phyloP scores from a whole-genome alignment of 2,113 vertebrate species.

The Emberiza fucata region DNA sequence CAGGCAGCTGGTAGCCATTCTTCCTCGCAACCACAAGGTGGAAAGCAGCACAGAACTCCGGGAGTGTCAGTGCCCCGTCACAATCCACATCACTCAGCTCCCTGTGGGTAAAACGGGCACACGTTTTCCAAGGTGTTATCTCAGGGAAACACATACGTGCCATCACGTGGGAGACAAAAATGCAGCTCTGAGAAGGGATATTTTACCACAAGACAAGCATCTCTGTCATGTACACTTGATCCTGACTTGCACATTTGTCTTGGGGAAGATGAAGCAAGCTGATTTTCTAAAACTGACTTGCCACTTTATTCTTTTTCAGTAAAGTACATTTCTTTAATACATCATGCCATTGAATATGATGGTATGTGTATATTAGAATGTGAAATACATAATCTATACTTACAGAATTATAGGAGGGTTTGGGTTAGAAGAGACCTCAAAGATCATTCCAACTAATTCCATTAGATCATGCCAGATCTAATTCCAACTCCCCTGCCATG shows the following conservation, averaged over 20 bases:
- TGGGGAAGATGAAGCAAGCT: accelerated
- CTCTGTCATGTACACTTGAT: neutral
- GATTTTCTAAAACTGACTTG: neutral
- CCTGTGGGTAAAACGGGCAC: slow-evolving; percentile 67
- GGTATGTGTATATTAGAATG: neutral
- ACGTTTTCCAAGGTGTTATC: accelerated
- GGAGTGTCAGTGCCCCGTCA: slow-evolving; percentile 87
- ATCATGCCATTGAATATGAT: neutral
- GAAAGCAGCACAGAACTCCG: slow-evolving; percentile 93
- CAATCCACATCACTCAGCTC: slow-evolving; percentile 92
- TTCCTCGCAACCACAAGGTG: slow-evolving; percentile 95
- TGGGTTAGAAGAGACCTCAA: neutral
- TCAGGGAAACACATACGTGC: accelerated
- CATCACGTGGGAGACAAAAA: accelerated
- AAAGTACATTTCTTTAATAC: neutral
- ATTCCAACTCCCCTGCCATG: neutral
- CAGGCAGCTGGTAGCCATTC: slow-evolving; percentile 90
- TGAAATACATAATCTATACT: neutral
- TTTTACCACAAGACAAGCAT: neutral
- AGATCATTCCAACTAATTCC: neutral
- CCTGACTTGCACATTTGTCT: neutral
- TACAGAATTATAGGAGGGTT: neutral
- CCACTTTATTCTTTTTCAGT: neutral
- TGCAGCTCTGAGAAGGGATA: neutral
- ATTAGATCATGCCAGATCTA: neutral